Evolutionary conservation across 2,888 invertebrate genomes (phyloP).

Genomic region (Tetragonisca angustula): DNA sequence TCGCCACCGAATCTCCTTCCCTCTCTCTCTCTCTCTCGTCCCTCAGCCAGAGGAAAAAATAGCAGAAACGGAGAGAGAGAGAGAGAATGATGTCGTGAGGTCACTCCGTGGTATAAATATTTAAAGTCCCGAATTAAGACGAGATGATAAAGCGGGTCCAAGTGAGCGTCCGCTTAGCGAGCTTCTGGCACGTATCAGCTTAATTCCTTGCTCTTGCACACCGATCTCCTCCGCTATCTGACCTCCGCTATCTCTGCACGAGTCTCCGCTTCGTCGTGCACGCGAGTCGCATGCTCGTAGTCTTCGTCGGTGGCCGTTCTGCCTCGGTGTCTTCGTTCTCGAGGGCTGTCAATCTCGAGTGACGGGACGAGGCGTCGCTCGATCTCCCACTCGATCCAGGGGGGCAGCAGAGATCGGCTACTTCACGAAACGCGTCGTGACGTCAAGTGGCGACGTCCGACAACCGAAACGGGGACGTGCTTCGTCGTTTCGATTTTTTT

Average conservation of each 20-base stretch:
- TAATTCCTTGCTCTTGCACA: conserved; percentile 54
- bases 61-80: conserved; percentile 50
- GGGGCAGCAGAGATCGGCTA: conserved; percentile 48
- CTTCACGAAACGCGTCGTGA: conserved; percentile 66
- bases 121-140: conserved; percentile 81
- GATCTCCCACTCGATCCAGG: conserved; percentile 47
- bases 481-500: not conserved
- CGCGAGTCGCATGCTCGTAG: conserved; percentile 11
- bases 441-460: conserved; percentile 75
- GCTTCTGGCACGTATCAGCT: conserved; percentile 80
- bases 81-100: conserved; percentile 74
- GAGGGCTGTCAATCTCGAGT: conserved; percentile 78
- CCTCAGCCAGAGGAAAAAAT: conserved; percentile 62
- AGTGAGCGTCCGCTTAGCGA: conserved; percentile 64
- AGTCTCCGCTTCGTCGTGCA: conserved; percentile 22
- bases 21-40: not conserved
- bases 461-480: conserved; percentile 64
- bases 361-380: conserved; percentile 59
- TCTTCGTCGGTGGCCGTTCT: conserved; percentile 27
- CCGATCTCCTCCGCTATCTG: conserved; percentile 62
- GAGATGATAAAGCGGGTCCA: conserved; percentile 81
- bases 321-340: conserved; percentile 65
- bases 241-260: conserved; percentile 43
- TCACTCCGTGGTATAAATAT: conserved; percentile 81
- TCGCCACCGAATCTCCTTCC: conserved; percentile 5